Conservation (phyloP, 2,113 vertebrate species). For the Oncorhynchus mykiss region DNA sequence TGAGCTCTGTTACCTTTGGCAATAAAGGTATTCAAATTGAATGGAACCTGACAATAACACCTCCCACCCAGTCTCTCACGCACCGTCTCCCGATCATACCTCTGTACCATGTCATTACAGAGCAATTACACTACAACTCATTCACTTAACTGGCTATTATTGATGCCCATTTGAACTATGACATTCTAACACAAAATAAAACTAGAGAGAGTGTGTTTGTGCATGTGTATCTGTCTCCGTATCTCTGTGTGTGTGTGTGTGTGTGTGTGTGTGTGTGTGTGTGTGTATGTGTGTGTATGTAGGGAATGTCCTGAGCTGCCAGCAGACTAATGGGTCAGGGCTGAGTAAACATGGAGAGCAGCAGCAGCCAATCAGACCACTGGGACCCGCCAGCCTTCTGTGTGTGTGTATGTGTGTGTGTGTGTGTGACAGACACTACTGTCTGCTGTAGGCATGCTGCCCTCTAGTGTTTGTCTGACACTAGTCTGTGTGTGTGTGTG, state of each 20-base stretch:
- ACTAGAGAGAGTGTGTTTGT: not conserved
- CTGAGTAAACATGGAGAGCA: not conserved
- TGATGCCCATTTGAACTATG: not conserved
- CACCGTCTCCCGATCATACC: not conserved
- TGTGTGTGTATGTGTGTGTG: not conserved
- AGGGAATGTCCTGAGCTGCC: not conserved
- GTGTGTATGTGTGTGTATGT: no score
- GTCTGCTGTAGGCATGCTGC: no score
- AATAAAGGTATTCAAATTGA: slow-evolving; percentile 43
- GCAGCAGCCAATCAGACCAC: not conserved
- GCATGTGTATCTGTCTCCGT: not conserved
- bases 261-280: not conserved
- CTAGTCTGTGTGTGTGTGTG: no score
- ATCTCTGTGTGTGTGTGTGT: no score
- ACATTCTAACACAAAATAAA: not conserved
- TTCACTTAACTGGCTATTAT: not conserved
- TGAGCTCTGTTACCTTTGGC: slow-evolving; percentile 32
- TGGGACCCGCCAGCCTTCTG: not conserved
- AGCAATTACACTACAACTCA: not conserved
- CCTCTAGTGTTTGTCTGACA: no score
- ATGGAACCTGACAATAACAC: slow-evolving; percentile 38
- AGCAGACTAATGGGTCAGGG: not conserved
- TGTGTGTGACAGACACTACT: not conserved
- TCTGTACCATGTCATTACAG: not conserved
- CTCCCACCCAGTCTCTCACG: not conserved